These are phyloP conservation scores for Epinotia nisella DNA, from an alignment of 2,888 invertebrate genomes.

Conservation along the genomic window DNA sequence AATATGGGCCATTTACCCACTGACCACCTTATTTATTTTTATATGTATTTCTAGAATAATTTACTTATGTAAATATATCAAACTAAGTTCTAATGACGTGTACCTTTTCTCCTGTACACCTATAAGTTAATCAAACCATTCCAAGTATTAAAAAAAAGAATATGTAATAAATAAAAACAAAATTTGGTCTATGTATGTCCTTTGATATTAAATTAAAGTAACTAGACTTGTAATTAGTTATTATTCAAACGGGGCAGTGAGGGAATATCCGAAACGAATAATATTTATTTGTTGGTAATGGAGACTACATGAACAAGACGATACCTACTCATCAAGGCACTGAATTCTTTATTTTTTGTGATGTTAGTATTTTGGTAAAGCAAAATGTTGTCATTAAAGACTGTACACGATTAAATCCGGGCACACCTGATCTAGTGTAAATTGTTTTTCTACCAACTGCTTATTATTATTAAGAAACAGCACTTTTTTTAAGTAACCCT, in stretches of 20 bases:
- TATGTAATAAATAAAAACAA: no score
- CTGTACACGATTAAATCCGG: no score
- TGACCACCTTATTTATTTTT: background rate
- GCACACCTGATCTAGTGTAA: no score
- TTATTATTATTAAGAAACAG: no score
- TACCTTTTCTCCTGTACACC: background rate
- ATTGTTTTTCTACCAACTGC: no score
- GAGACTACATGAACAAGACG: background rate
- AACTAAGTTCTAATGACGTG: conserved; percentile 1
- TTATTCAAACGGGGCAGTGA: no score
- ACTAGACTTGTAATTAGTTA: background rate
- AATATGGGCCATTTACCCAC: background rate
- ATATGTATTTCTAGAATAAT: background rate
- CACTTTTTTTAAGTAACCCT: no score
- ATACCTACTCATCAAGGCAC: conserved; percentile 39
- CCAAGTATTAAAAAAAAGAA: no score
- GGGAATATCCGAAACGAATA: no score
- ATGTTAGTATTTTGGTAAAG: conserved; percentile 19
- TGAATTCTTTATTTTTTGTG: conserved; percentile 25
- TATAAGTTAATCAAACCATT: background rate
- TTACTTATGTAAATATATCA: background rate
- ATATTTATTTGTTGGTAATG: background rate
- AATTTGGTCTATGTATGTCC: background rate
- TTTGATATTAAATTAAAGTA: background rate
- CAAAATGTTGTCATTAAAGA: conserved; percentile 11